phyloP scores from a whole-genome alignment of 2,888 invertebrate genomes.

The Xanthia togata region DNA sequence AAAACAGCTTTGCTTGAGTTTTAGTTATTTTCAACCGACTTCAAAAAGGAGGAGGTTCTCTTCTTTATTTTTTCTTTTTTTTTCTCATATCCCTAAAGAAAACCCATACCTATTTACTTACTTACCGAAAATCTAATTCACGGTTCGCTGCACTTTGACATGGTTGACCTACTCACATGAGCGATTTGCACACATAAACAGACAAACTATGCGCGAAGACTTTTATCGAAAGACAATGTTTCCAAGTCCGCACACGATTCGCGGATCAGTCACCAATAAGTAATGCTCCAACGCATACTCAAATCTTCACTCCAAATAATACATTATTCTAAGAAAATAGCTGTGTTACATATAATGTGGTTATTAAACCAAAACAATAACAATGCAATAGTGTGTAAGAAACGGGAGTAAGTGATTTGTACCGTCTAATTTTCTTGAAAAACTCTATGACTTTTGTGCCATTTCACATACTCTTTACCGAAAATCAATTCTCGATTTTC shows the following conservation, averaged over 20 bases:
- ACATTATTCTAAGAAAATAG: not conserved
- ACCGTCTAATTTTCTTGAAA: not conserved
- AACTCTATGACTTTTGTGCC: not conserved
- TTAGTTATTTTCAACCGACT: too few relatives aligned
- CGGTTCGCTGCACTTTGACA: not conserved
- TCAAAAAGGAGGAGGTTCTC: too few relatives aligned
- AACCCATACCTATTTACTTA: too few relatives aligned
- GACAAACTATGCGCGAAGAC: not conserved
- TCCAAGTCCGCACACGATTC: not conserved
- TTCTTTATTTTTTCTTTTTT: too few relatives aligned
- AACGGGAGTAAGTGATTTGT: not conserved
- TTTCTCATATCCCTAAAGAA: too few relatives aligned
- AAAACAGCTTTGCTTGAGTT: too few relatives aligned
- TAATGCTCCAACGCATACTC: not conserved
- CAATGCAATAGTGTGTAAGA: too few relatives aligned
- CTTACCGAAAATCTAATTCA: too few relatives aligned
- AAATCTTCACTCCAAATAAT: not conserved
- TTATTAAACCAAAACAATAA: not conserved
- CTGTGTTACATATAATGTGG: not conserved
- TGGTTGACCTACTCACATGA: not conserved
- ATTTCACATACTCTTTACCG: too few relatives aligned
- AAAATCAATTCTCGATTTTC: too few relatives aligned
- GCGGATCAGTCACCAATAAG: slow-evolving; percentile 5
- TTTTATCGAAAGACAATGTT: not conserved
- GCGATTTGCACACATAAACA: not conserved